Percentiles rank a stretch among this genome's conserved stretches.
phyloP scores from a whole-genome alignment of 2,113 vertebrate genomes.

The Eulacestoma nigropectus region DNA sequence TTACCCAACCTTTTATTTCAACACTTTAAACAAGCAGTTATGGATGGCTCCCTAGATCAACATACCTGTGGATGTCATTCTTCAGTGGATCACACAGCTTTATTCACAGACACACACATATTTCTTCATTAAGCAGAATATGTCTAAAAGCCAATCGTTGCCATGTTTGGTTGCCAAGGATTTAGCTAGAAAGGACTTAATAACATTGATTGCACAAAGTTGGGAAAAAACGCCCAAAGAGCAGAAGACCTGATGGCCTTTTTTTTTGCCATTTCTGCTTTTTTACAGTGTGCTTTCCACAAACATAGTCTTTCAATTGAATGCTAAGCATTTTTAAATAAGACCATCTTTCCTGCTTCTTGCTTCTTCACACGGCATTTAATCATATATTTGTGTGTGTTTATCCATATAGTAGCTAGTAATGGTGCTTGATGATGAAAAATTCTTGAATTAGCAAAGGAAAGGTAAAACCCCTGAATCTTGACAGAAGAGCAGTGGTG shows the following conservation, averaged over 20 bases:
- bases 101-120: not conserved
- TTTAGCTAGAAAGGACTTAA: not conserved
- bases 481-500: not conserved
- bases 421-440: not conserved
- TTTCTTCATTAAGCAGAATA: not conserved
- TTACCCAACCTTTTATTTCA: not conserved
- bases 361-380: not conserved
- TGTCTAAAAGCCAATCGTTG: not conserved
- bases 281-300: not conserved
- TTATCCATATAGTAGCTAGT: not conserved
- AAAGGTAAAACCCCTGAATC: not conserved
- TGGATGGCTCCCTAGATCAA: not conserved
- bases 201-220: not conserved
- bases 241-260: not conserved
- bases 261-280: not conserved
- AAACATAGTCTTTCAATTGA: not conserved
- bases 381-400: not conserved
- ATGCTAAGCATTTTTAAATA: not conserved
- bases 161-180: not conserved
- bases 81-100: not conserved
- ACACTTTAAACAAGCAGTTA: not conserved
- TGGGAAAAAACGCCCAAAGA: accelerated
- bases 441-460: not conserved
- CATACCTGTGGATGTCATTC: not conserved
- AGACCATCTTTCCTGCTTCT: not conserved